Evolutionary conservation across 2,113 vertebrate genomes (phyloP).

Genomic region (Athene noctua): DNA sequence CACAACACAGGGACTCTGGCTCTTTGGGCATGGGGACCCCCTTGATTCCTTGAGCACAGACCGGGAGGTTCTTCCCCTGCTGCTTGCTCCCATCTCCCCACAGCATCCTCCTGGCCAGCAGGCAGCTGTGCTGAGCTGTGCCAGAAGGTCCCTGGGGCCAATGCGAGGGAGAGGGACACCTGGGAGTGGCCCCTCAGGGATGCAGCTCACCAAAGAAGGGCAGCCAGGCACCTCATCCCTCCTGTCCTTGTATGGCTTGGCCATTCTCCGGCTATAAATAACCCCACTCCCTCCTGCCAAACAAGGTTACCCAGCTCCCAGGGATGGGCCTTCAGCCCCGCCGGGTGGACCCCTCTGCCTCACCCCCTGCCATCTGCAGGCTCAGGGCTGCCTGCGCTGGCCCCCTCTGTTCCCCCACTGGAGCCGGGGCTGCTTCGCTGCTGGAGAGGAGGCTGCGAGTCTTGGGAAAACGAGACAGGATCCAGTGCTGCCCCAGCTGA

Average conservation of each 20-base stretch:
- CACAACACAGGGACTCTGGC: not conserved
- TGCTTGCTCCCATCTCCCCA: not conserved
- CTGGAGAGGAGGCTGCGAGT: not conserved
- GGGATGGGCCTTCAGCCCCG: not conserved
- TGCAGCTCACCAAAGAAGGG: slow-evolving; percentile 15
- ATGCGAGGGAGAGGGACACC: not conserved
- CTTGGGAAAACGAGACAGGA: not conserved
- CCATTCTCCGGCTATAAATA: slow-evolving; percentile 55
- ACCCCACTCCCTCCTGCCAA: not conserved
- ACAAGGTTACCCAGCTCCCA: not conserved
- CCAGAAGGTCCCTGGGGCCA: not conserved
- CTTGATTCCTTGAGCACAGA: not conserved
- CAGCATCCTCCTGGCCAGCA: not conserved
- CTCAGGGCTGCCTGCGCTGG: fast-evolving
- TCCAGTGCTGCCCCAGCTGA: not conserved
- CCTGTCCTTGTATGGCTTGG: slow-evolving; percentile 49
- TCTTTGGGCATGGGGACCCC: too few species aligned
- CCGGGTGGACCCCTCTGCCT: fast-evolving
- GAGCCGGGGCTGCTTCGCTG: fast-evolving
- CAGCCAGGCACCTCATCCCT: not conserved
- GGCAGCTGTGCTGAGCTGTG: not conserved
- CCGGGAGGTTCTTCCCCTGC: fast-evolving
- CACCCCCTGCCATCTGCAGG: fast-evolving
- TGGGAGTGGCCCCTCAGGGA: not conserved
- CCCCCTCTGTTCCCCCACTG: fast-evolving